Conservation (phyloP, 2,797 vertebrate species). For the Alosa sapidissima region DNA sequence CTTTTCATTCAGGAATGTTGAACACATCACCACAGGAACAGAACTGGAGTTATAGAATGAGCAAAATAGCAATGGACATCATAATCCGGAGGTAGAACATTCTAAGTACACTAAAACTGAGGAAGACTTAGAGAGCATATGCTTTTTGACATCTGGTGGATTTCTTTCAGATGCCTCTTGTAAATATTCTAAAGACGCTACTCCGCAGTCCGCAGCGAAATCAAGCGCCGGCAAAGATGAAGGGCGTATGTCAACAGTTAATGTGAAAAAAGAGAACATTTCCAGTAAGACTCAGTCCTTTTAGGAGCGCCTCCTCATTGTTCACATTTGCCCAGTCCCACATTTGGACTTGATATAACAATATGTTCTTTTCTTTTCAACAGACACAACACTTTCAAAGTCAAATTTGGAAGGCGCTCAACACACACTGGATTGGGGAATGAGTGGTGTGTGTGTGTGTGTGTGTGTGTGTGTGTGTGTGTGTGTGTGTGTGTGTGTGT, state of each 20-base stretch:
- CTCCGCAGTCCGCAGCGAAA: slow-evolving; percentile 34
- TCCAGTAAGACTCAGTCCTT: slow-evolving; percentile 15
- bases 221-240: slow-evolving; percentile 34
- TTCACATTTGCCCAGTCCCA: slow-evolving; percentile 50
- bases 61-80: background rate
- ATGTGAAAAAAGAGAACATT: slow-evolving; percentile 32
- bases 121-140: background rate
- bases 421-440: background rate
- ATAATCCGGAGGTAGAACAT: background rate
- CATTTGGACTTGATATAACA: slow-evolving; percentile 57
- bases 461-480: background rate
- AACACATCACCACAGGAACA: slow-evolving; percentile 29
- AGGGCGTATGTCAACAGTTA: slow-evolving; percentile 33
- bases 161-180: slow-evolving; percentile 55
- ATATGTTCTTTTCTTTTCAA: slow-evolving; percentile 45
- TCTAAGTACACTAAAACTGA: no score
- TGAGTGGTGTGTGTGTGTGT: background rate
- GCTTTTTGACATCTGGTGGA: slow-evolving; percentile 48
- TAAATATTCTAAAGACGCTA: slow-evolving; percentile 35
- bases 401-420: slow-evolving; percentile 43
- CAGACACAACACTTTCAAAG: slow-evolving; percentile 30
- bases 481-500: background rate
- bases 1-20: slow-evolving; percentile 15
- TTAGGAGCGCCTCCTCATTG: slow-evolving; percentile 49
- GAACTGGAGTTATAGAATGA: slow-evolving; percentile 16